A percentile compares a stretch with the other conserved stretches of the same genome.
Conservation (phyloP, 92 coral and sea anemone species). For the Paragorgia papillata region DNA sequence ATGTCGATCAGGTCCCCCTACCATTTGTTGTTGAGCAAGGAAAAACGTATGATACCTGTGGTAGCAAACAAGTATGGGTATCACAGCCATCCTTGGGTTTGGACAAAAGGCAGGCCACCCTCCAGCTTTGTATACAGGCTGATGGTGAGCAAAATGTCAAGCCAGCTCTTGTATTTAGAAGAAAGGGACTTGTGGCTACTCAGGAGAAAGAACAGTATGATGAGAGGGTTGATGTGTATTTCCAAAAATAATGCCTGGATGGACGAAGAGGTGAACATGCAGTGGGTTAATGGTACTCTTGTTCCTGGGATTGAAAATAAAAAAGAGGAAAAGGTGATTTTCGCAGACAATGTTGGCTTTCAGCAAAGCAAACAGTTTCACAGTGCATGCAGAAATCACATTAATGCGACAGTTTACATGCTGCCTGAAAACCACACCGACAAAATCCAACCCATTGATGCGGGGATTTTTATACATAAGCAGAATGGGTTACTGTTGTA, state of each 20-base stretch:
- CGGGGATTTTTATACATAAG: too few relatives aligned
- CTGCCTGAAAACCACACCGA: too few relatives aligned
- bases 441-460: too few relatives aligned
- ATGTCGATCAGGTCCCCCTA: constrained; percentile 64
- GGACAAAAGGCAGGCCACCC: constrained; percentile 63
- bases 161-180: constrained; percentile 62
- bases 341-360: constrained; percentile 63
- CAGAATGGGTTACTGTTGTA: too few relatives aligned
- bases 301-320: constrained; percentile 49
- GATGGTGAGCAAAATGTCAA: constrained; percentile 67
- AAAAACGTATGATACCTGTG: constrained; percentile 58
- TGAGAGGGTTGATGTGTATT: constrained; percentile 59
- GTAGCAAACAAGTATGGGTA: constrained; percentile 68
- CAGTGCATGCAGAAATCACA: too few relatives aligned
- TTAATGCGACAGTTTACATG: too few relatives aligned
- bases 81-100: constrained; percentile 53
- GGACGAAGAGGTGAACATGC: constrained; percentile 49
- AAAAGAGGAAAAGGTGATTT: constrained; percentile 45
- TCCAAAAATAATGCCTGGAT: constrained; percentile 63
- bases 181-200: constrained; percentile 49
- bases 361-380: too few relatives aligned
- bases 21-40: constrained; percentile 63
- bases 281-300: constrained; percentile 45
- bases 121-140: constrained; percentile 60
- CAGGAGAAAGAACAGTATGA: constrained; percentile 46